Base-by-base conservation (phyloP, 2,888 invertebrate genomes). In the Lamellibrachia columna region DNA sequence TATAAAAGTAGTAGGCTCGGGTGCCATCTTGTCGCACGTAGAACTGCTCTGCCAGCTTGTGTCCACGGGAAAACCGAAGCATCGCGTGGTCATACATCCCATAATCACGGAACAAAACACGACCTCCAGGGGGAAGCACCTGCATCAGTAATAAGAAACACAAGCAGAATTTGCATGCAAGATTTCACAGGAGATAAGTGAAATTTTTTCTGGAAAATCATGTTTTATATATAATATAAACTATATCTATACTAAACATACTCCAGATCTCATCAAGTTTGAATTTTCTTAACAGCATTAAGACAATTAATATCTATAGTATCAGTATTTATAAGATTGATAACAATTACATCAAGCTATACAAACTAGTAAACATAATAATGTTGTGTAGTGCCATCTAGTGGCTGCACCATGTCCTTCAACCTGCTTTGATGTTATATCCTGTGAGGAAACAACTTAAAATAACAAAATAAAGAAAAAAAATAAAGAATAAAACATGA, bases 1-100 rank as follows among this genome's bases (percentile, higher is more conserved):
- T 92, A 22, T 94, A 55, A 91, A 97, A 97, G 94, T 97, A 97
- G 94, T 96, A 97, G 2, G 97, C 97, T 97, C 99, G 97, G 0
- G 99, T 99, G 0, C 99, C 99, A 97, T 99, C 99, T 96, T 99
- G 99, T 40, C 99, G 97, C 97, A 98, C 98, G 96, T 99, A 99
- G 95, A 99, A 98, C 96, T 99, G 98, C 3, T 99, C 99, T 0
- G 97, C 97, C 92, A 99, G 98, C 96, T 99, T 99, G 95, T 98
- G 98, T 0, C 99, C 99, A 0, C 98, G 97, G 94, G 98, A 98
- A 96, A 99, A 99, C 75, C 99, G 97, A 92, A 99, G 96, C 97
- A 99, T 99, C 0, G 99, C 98, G 98, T 99, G 98, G 96, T 99
- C 99, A 95, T 99, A 98, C 0, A 98, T 97, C 0, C 99, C 99